Conservation (phyloP, 2,797 vertebrate species). For the Steatocranus sp. region DNA sequence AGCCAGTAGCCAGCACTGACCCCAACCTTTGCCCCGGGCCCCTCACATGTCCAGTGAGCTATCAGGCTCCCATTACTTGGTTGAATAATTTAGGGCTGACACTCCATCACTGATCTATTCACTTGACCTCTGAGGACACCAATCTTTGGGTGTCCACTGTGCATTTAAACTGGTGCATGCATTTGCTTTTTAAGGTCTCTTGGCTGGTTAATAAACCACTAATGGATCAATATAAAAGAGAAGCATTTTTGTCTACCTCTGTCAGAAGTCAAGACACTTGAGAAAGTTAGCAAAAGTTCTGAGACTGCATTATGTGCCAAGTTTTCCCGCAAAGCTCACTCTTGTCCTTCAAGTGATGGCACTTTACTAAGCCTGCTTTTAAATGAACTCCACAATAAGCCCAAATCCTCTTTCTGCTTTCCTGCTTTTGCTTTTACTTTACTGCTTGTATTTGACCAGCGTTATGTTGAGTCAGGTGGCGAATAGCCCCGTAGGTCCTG, state of each 20-base stretch:
- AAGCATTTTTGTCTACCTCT: not conserved
- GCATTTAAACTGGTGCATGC: not conserved
- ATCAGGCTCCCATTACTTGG: slow-evolving; percentile 36
- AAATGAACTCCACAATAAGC: not conserved
- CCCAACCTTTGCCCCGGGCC: not conserved
- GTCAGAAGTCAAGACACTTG: not conserved
- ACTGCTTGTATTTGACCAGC: not conserved
- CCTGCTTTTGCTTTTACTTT: not conserved
- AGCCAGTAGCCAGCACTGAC: not conserved
- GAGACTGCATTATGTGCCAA: not conserved
- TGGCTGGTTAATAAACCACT: not conserved
- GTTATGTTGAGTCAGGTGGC: not conserved
- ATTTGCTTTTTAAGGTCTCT: not conserved
- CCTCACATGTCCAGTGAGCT: slow-evolving; percentile 12
- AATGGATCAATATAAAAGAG: not conserved
- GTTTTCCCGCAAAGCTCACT: not conserved
- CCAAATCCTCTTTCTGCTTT: not conserved
- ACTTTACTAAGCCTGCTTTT: not conserved
- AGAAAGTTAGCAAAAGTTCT: not conserved
- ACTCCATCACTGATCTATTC: slow-evolving; percentile 40
- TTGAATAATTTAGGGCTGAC: slow-evolving; percentile 60
- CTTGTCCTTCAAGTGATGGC: not conserved
- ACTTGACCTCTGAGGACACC: slow-evolving; percentile 38
- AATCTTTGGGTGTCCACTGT: not conserved
- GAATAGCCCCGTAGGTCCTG: not conserved